These are phyloP conservation scores for Sebastes diploproa DNA, from an alignment of 2,797 vertebrate genomes.

Conservation along the genomic window DNA sequence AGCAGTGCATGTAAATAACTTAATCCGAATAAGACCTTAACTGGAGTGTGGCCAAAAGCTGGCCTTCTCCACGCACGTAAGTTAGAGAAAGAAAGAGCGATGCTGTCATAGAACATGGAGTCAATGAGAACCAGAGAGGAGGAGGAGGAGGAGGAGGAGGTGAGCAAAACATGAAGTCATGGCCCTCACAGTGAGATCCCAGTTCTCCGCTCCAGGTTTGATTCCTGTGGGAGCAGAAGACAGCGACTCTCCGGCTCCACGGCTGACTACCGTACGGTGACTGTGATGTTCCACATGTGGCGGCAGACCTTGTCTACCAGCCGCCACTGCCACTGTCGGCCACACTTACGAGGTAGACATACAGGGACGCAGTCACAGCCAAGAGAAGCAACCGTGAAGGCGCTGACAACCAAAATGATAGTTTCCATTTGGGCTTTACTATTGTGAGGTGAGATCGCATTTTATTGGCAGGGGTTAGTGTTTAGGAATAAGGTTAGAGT, in stretches of 20 bases:
- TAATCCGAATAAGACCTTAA: conserved; percentile 29
- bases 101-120: conserved; percentile 43
- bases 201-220: conserved; percentile 53
- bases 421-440: conserved; percentile 56
- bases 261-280: conserved; percentile 71
- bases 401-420: conserved; percentile 70
- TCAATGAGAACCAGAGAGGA: conserved; percentile 54
- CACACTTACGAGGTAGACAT: conserved; percentile 31
- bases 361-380: conserved; percentile 43
- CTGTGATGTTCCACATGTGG: conserved; percentile 77
- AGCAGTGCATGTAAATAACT: conserved; percentile 41
- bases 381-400: conserved; percentile 63
- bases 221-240: conserved; percentile 64
- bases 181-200: conserved; percentile 63
- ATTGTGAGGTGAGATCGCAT: conserved; percentile 60
- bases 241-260: conserved; percentile 72
- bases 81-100: conserved; percentile 12
- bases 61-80: conserved; percentile 3
- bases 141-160: conserved; percentile 33
- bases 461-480: conserved; percentile 42
- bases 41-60: conserved; percentile 25
- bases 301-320: conserved; percentile 23
- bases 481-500: conserved; percentile 19
- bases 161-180: conserved; percentile 68
- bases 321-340: conserved; percentile 25